These are phyloP conservation scores for Meteorus colon DNA, from an alignment of 2,888 invertebrate genomes.

Conservation along the genomic window DNA sequence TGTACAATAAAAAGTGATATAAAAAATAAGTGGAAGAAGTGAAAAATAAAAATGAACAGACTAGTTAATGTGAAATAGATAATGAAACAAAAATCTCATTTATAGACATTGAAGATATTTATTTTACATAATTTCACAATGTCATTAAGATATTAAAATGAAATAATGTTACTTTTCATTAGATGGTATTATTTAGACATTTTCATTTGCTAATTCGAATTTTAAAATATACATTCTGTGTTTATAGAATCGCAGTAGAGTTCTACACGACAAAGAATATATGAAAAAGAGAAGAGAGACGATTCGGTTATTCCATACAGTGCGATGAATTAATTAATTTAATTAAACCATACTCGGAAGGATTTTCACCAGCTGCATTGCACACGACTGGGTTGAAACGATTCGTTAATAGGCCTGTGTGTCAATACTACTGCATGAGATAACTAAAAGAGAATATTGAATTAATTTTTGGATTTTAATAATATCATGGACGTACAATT, in stretches of 20 bases:
- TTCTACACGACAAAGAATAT: too few species aligned
- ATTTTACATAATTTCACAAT: background rate
- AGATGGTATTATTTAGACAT: background rate
- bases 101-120: background rate
- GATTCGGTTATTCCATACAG: background rate
- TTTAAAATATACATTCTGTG: background rate
- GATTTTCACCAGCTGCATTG: constrained; percentile 29
- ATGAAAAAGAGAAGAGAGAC: background rate
- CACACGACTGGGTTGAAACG: constrained; percentile 17
- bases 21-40: background rate
- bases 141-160: background rate
- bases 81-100: background rate
- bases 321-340: constrained; percentile 42
- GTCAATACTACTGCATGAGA: constrained; percentile 23
- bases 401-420: constrained; percentile 29
- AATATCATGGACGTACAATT: background rate
- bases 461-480: constrained; percentile 33
- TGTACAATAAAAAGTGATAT: background rate
- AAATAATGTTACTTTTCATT: background rate
- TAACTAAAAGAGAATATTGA: constrained; percentile 18
- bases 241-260: background rate
- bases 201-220: background rate
- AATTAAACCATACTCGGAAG: constrained; percentile 35
- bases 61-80: background rate
- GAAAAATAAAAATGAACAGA: background rate